Evolutionary conservation across 2,888 invertebrate genomes (phyloP).

Genomic region (Drepanosiphum platanoidis): DNA sequence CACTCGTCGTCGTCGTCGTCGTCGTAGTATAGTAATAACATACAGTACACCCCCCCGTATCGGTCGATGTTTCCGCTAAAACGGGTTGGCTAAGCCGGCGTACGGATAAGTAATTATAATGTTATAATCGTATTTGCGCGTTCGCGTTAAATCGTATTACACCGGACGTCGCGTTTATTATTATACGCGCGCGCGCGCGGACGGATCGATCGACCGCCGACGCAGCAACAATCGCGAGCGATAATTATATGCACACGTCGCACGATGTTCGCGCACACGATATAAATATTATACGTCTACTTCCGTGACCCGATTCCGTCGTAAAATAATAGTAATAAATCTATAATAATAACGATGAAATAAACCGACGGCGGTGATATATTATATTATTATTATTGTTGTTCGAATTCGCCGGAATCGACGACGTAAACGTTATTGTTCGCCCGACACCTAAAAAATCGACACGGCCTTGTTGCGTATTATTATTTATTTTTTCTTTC

Average conservation of each 20-base stretch:
- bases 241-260: neutral
- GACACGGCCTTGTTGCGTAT: conserved; percentile 29
- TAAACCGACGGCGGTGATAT: neutral
- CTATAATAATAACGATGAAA: neutral
- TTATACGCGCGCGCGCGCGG: neutral
- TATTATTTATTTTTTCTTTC: no score
- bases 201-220: conserved; percentile 5
- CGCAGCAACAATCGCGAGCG: neutral
- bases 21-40: neutral
- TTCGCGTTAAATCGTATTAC: conserved; percentile 14
- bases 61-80: neutral
- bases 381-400: neutral
- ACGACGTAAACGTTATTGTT: conserved; percentile 18
- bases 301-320: conserved; percentile 28
- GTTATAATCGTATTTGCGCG: neutral
- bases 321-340: neutral
- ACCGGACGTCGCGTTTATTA: neutral
- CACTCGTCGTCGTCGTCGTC: neutral
- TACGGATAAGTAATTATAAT: neutral
- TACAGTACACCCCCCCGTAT: neutral
- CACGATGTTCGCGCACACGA: neutral
- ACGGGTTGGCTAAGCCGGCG: neutral
- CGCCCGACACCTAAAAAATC: conserved; percentile 15
- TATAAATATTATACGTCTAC: no score
- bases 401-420: neutral